Base-by-base conservation (phyloP, 2,113 vertebrate species). In the Alligator sinensis region DNA sequence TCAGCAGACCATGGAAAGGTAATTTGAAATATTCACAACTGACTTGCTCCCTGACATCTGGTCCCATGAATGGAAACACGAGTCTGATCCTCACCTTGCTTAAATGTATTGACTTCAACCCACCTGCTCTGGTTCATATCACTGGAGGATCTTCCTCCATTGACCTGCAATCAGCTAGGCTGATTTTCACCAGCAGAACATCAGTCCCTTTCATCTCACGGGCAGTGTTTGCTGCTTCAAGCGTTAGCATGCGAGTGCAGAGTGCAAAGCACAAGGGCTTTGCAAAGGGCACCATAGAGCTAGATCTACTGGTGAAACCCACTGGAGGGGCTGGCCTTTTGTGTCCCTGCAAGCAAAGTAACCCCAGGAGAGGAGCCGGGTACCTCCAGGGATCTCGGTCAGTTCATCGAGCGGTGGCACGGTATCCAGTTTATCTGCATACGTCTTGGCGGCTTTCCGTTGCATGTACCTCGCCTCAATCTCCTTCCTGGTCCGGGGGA, bases 401-500 rank as follows among this genome's bases (percentile, higher is more conserved):
- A 99, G 98, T 96, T 99, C 99, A 0, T 97, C 98, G 80, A 99
- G 98, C 0, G 99, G 98, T 1, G 99, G 99, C 86, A 99, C 99
- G 0, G 98, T 98, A 81, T 99, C 99, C 92, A 99, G 97, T 0
- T 99, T 99, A 97, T 99, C 98, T 1, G 99, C 99, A 3, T 99
- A 99, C 21, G 95, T 98, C 93, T 99, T 99, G 88, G 99, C 99
- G 0, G 99, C 99, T 88, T 97, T 97, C 15, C 99, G 98, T 90
- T 99, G 99, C 2, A 97, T 98, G 2, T 99, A 98, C 1, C 99
- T 98, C 0, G 99, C 99, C 87, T 99, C 99, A 0, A 99, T 99
- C 98, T 99, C 99, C 94, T 99, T 99, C 97, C 98, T 98, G 6
- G 99, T 99, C 30, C 99, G 98, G 0, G 99, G 99, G 68, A 99